Evolutionary conservation across 2,888 invertebrate species (phyloP).

Genomic region (Cheilosia urbana): DNA sequence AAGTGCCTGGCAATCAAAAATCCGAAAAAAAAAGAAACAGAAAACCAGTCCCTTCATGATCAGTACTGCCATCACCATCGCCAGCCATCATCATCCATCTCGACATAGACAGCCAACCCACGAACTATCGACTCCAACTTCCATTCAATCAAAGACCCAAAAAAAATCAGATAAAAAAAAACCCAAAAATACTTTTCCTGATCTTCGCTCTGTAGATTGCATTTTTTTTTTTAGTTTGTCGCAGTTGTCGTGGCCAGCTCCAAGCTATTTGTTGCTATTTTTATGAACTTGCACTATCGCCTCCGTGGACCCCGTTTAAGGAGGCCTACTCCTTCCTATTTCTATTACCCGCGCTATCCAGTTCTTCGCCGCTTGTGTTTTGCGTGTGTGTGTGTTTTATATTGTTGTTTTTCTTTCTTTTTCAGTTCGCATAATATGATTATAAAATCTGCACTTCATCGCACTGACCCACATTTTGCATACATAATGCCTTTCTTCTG

Average conservation of each 20-base stretch:
- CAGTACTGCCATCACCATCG: slow-evolving; percentile 31
- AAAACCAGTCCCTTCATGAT: slow-evolving; percentile 71
- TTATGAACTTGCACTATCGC: slow-evolving; percentile 74
- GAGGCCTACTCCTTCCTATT: slow-evolving; percentile 40
- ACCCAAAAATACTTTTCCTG: slow-evolving; percentile 57
- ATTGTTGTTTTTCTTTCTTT: slow-evolving; percentile 42
- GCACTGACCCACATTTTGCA: slow-evolving; percentile 80
- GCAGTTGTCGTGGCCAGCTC: slow-evolving; percentile 45
- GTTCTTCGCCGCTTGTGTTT: neutral
- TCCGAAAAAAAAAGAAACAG: too few species aligned
- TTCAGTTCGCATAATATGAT: slow-evolving; percentile 74
- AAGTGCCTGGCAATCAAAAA: slow-evolving; percentile 64
- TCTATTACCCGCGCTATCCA: neutral
- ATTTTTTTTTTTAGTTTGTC: slow-evolving; percentile 44
- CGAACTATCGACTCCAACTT: slow-evolving; percentile 53
- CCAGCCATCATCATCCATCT: slow-evolving; percentile 43
- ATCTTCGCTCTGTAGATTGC: slow-evolving; percentile 45
- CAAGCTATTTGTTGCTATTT: slow-evolving; percentile 70
- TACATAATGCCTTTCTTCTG: slow-evolving; percentile 74
- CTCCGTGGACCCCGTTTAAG: slow-evolving; percentile 61
- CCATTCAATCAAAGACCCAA: slow-evolving; percentile 51
- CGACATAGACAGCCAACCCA: slow-evolving; percentile 50
- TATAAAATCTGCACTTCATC: slow-evolving; percentile 80
- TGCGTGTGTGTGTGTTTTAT: neutral
- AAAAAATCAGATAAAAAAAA: slow-evolving; percentile 37